Conservation (phyloP, 2,888 invertebrate species). For the Atethmia centrago region DNA sequence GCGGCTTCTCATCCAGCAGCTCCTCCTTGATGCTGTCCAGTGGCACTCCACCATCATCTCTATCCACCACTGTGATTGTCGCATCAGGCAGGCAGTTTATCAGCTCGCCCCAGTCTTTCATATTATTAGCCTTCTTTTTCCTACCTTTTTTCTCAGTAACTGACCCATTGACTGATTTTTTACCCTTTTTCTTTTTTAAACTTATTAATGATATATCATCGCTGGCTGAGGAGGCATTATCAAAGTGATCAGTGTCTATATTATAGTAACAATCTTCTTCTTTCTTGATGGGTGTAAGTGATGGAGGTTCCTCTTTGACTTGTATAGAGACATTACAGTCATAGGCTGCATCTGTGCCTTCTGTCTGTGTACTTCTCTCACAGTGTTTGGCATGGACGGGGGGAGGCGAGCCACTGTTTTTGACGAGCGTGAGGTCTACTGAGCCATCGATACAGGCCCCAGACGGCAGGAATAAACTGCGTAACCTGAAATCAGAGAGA, state of each 20-base stretch:
- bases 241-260: constrained; percentile 63
- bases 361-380: constrained; percentile 81
- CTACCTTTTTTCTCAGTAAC: constrained; percentile 63
- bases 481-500: constrained; percentile 74
- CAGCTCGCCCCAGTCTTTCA: constrained; percentile 71
- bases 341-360: constrained; percentile 44
- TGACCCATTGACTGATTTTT: constrained; percentile 69
- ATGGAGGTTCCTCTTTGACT: constrained; percentile 77
- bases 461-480: constrained; percentile 67
- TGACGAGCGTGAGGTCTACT: constrained; percentile 77
- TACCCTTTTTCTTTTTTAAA: constrained; percentile 77
- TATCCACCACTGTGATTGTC: constrained; percentile 62
- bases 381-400: constrained; percentile 29
- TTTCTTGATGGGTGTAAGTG: constrained; percentile 72
- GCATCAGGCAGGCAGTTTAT: constrained; percentile 70
- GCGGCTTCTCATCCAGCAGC: constrained; percentile 64
- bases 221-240: constrained; percentile 77
- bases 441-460: constrained; percentile 65
- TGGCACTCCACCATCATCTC: constrained; percentile 40
- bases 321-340: constrained; percentile 45
- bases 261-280: constrained; percentile 66
- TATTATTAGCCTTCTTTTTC: constrained; percentile 67
- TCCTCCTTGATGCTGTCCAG: constrained; percentile 60
- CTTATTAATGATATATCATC: constrained; percentile 80
- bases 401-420: constrained; percentile 68